Evolutionary conservation across 2,888 invertebrate genomes (phyloP).

Genomic region (Leucoptera coffeella): DNA sequence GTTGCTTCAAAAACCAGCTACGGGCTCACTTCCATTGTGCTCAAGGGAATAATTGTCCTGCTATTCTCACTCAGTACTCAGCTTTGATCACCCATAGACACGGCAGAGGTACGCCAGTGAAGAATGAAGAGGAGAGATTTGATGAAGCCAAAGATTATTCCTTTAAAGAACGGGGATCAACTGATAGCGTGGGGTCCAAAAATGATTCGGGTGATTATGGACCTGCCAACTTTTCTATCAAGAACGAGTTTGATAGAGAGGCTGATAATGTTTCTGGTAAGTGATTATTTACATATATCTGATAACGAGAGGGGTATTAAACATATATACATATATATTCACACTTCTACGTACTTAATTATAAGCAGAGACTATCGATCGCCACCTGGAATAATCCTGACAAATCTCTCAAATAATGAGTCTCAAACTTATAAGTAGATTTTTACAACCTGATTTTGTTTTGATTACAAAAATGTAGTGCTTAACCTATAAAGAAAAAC

Average conservation of each 20-base stretch:
- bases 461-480: too few relatives aligned
- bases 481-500: too few relatives aligned
- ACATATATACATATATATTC: too few relatives aligned
- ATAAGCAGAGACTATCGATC: too few relatives aligned
- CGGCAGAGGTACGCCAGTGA: conserved; percentile 36
- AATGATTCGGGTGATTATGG: conserved; percentile 28
- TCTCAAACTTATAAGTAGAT: too few relatives aligned
- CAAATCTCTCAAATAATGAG: too few relatives aligned
- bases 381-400: too few relatives aligned
- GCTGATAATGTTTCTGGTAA: conserved; percentile 45
- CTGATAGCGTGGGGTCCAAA: conserved; percentile 25
- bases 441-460: too few relatives aligned
- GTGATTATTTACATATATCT: too few relatives aligned
- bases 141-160: conserved; percentile 50
- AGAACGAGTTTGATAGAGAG: conserved; percentile 42
- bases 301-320: too few relatives aligned
- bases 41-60: conserved; percentile 41
- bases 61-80: conserved; percentile 43
- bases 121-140: conserved; percentile 29
- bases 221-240: conserved; percentile 38
- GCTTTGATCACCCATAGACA: conserved; percentile 45
- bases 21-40: conserved; percentile 44
- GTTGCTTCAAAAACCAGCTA: conserved; percentile 42
- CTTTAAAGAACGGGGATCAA: conserved; percentile 38
- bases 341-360: too few relatives aligned